These are phyloP conservation scores for Octomys mimax DNA, from an alignment of 2,797 vertebrate species.

Conservation along the genomic window DNA sequence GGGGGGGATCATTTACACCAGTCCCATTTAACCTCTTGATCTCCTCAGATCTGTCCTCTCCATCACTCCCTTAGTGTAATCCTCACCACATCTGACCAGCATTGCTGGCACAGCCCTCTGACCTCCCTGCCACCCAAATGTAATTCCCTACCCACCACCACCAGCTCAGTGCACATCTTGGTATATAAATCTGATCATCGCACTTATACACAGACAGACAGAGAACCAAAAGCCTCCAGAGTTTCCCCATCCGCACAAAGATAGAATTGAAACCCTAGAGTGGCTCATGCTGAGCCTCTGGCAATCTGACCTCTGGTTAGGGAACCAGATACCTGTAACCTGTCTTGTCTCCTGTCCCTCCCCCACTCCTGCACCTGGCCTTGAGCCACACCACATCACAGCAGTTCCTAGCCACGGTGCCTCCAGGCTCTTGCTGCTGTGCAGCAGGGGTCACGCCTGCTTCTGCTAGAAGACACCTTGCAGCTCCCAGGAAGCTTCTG, in stretches of 20 bases:
- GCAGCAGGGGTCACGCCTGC: background rate
- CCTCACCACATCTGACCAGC: background rate
- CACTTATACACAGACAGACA: background rate
- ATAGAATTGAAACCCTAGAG: background rate
- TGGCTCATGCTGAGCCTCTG: background rate
- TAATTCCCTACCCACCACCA: background rate
- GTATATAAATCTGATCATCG: background rate
- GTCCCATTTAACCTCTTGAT: background rate
- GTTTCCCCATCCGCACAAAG: background rate
- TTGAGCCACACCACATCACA: background rate
- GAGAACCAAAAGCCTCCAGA: background rate
- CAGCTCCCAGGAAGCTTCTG: background rate
- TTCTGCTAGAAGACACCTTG: background rate
- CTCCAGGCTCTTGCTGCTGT: background rate
- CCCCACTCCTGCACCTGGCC: too few relatives aligned
- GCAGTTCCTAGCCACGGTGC: background rate
- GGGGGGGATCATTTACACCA: rapidly evolving
- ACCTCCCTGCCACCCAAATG: background rate
- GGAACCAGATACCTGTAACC: background rate
- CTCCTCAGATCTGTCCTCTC: background rate
- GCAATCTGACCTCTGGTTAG: background rate
- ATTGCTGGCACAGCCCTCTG: background rate
- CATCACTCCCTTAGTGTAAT: too few relatives aligned
- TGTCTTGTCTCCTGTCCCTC: background rate
- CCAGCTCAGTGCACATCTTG: background rate